Base-by-base conservation (phyloP, 2,797 vertebrate species). In the Sebastes alutus region DNA sequence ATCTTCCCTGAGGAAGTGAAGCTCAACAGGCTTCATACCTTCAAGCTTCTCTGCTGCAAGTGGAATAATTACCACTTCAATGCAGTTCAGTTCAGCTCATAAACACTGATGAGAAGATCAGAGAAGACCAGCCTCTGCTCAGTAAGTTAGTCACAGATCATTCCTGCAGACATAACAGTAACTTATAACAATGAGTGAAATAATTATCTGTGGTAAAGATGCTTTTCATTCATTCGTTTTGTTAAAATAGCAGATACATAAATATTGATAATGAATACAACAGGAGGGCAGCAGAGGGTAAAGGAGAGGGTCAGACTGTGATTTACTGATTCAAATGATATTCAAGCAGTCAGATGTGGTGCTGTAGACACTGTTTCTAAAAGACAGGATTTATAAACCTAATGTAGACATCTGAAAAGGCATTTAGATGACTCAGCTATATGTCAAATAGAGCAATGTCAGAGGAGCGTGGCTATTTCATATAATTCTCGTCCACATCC, bases 41-140 rank as follows among this genome's bases (percentile, higher is more conserved):
- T 61, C 9, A 23, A 56, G 23, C 52, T 73, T 33, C n/a, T 69
- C 56, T 62, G 71, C 81, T 70, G 75, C 35, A 62, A 22, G 18
- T 33, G 33, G 22, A 49, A 65, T 23, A 30, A 46, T 52, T 18
- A 46, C 33, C 6, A 23, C 33, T 62, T 11, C 29, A 32, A 9
- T 49, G 18, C 38, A 60, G 16, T 4, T 66, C 52, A 66, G 23
- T 59, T 72, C 27, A 49, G 14, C 18, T 49, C 29, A 62, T 18
- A 23, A 35, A 54, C 23, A 55, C 12, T 54, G 30, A 62, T 12
- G 22, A 14, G 38, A 29, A 22, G 42, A 22, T 70, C 18, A 30
- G 58, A 30, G 29, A 29, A 60, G 6, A 49, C 2, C n/a, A 67
- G 33, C 1, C 18, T 49, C 18, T 42, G 1, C 10, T 65, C 12